Conservation (phyloP, 2,797 vertebrate species). For the Podargus strigoides region DNA sequence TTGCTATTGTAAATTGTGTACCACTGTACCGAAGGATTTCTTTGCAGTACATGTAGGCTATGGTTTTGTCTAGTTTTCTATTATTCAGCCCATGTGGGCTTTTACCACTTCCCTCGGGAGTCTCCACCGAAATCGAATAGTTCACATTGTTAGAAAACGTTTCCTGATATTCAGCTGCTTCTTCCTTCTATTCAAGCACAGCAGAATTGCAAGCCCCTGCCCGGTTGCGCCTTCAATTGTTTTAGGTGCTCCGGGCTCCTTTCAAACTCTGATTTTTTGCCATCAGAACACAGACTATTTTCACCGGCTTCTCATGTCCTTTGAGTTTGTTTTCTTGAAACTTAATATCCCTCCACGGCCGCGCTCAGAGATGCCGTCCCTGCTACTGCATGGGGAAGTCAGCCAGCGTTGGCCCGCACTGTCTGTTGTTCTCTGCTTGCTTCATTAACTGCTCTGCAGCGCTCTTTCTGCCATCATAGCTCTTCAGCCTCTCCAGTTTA, state of each 20-base stretch:
- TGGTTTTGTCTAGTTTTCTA: not conserved
- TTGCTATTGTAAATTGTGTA: not conserved
- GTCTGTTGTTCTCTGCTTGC: not conserved
- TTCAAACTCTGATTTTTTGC: not conserved
- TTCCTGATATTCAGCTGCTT: constrained; percentile 61
- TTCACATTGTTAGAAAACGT: not conserved
- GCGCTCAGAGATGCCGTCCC: not conserved
- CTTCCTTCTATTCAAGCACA: constrained; percentile 52
- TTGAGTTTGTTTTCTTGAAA: not conserved
- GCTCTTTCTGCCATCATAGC: not conserved
- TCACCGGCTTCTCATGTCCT: not conserved
- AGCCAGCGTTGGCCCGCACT: not conserved
- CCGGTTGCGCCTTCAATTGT: not conserved
- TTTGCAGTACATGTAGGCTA: not conserved
- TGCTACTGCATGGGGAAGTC: not conserved
- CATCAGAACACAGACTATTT: not conserved
- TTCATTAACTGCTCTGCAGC: not conserved
- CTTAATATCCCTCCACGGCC: not conserved
- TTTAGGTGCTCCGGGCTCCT: not conserved
- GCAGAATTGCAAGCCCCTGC: constrained; percentile 21
- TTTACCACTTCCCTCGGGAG: not conserved
- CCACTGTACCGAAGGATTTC: not conserved
- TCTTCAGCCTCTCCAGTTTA: not conserved
- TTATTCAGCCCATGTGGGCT: not conserved
- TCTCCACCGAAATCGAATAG: not conserved